A percentile compares a stretch with the other conserved stretches of the same genome.
Evolutionary conservation across 2,797 vertebrate genomes (phyloP).

Genomic region (Dendrocincla tyrannina): DNA sequence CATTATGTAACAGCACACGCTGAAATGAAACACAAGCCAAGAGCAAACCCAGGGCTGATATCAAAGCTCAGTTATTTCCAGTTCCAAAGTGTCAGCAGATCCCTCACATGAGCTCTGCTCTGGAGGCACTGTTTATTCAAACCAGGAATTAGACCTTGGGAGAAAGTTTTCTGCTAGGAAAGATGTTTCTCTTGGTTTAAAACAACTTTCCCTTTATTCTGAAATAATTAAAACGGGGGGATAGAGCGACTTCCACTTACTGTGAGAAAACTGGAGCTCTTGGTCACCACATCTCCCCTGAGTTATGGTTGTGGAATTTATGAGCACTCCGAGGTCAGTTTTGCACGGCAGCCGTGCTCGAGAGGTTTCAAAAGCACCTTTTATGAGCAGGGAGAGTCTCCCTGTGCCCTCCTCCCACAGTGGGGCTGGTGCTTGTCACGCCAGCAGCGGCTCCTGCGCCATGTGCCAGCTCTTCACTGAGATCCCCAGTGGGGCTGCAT

Average conservation of each 20-base stretch:
- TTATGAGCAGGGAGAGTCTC: not conserved
- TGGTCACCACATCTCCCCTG: rapidly evolving
- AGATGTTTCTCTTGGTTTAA: not conserved
- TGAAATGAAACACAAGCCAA: not conserved
- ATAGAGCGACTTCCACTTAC: no score
- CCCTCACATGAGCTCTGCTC: rapidly evolving
- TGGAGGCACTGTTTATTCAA: not conserved
- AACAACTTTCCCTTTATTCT: not conserved
- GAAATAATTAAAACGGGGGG: not conserved
- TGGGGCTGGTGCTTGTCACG: rapidly evolving
- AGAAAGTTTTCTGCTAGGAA: not conserved
- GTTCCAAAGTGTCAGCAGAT: not conserved
- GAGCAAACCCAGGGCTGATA: rapidly evolving
- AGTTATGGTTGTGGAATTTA: not conserved
- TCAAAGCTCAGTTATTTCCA: not conserved
- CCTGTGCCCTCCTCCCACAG: not conserved
- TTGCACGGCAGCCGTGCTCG: not conserved
- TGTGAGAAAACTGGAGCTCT: not conserved
- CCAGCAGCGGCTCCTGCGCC: rapidly evolving
- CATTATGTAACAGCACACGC: not conserved
- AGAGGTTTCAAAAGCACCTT: not conserved
- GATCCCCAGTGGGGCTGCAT: rapidly evolving
- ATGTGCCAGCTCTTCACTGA: rapidly evolving
- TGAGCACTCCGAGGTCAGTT: not conserved
- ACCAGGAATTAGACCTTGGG: not conserved